These are phyloP conservation scores for Nylanderia fulva DNA, from an alignment of 1,140 invertebrate genomes.

Conservation along the genomic window DNA sequence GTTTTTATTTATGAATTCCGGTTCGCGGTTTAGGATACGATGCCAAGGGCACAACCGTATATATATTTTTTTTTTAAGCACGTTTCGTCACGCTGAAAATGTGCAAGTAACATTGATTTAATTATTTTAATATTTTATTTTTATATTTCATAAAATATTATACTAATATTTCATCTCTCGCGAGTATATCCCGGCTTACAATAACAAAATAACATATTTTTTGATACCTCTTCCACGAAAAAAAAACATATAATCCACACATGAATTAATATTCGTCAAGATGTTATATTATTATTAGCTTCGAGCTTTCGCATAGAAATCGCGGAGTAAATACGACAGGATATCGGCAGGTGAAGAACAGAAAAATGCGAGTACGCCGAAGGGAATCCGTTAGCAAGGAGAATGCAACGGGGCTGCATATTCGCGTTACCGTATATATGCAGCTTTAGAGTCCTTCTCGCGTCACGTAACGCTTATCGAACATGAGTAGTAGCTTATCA, in stretches of 20 bases:
- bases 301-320: neutral
- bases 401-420: slow-evolving; percentile 50
- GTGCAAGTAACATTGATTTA: neutral
- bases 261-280: slow-evolving; percentile 1
- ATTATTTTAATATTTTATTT: no score
- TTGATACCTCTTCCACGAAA: neutral
- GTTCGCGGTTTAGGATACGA: neutral
- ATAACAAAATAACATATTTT: neutral
- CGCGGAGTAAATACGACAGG: neutral
- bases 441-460: slow-evolving; percentile 41
- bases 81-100: neutral
- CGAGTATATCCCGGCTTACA: neutral
- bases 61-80: neutral
- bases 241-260: neutral
- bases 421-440: slow-evolving; percentile 51
- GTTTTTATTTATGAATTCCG: slow-evolving; percentile 21
- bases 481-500: slow-evolving; percentile 72
- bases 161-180: neutral
- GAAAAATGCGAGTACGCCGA: neutral
- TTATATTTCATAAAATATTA: no score
- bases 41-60: neutral
- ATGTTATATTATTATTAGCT: neutral
- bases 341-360: neutral
- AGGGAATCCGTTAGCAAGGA: neutral
- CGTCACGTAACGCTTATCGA: slow-evolving; percentile 67